Evolutionary conservation across 2,888 invertebrate genomes (phyloP).

Genomic region (Hartigia nigra): DNA sequence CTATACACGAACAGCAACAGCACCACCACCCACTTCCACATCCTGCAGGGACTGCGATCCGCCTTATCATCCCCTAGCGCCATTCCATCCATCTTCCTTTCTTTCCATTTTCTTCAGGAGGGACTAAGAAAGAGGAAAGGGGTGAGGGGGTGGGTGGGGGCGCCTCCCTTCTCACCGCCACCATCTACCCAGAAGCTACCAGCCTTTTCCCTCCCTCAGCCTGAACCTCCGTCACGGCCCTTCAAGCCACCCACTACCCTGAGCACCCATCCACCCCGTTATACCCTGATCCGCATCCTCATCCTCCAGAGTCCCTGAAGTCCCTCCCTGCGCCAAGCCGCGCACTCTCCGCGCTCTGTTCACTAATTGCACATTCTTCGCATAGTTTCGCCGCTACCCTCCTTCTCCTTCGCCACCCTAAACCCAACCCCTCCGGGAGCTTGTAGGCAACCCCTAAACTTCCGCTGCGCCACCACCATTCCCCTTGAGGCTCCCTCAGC

Average conservation of each 20-base stretch:
- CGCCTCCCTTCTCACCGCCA: slow-evolving; percentile 28
- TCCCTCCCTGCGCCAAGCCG: slow-evolving; percentile 67
- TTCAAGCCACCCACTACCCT: slow-evolving; percentile 12
- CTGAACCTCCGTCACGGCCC: slow-evolving; percentile 2
- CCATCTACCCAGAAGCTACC: slow-evolving; percentile 18
- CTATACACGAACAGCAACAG: slow-evolving; percentile 27
- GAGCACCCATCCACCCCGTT: slow-evolving; percentile 29
- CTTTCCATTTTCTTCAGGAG: slow-evolving; percentile 58
- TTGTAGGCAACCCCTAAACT: slow-evolving; percentile 34
- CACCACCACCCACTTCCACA: slow-evolving; percentile 24
- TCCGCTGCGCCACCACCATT: slow-evolving; percentile 30
- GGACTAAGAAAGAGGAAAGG: background rate
- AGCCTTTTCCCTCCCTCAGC: slow-evolving; percentile 1
- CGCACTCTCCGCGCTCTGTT: slow-evolving; percentile 75
- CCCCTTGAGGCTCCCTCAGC: slow-evolving; percentile 13
- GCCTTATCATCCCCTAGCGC: slow-evolving; percentile 46
- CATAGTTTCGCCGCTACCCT: slow-evolving; percentile 87
- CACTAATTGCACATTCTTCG: slow-evolving; percentile 98
- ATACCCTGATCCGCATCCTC: slow-evolving; percentile 22
- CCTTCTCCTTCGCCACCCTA: slow-evolving; percentile 67
- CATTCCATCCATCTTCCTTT: slow-evolving; percentile 64
- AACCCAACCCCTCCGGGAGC: slow-evolving; percentile 40
- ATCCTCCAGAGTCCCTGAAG: slow-evolving; percentile 69
- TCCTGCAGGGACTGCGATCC: slow-evolving; percentile 17
- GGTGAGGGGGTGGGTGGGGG: slow-evolving; percentile 10